A percentile compares a stretch with the other conserved stretches of the same genome.
Conservation (phyloP, 2,113 vertebrate genomes). For the Dipodomys spectabilis region DNA sequence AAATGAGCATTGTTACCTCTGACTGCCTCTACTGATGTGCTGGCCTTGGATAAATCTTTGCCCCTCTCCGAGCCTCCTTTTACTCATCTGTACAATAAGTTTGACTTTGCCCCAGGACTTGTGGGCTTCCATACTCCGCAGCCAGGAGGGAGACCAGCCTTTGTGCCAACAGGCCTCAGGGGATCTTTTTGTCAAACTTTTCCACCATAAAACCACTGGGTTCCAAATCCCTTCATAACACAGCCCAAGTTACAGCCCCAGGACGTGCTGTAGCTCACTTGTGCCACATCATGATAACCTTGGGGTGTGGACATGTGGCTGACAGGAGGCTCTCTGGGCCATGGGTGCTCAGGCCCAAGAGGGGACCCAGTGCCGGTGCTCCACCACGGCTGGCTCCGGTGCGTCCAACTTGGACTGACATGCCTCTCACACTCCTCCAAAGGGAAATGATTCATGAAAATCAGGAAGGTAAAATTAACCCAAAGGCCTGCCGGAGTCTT, state of each 20-base stretch:
- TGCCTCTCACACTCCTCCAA: conserved; percentile 57
- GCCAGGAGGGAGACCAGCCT: background rate
- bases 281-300: background rate
- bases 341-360: background rate
- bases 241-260: background rate
- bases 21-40: background rate
- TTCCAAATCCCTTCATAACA: background rate
- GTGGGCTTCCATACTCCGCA: background rate
- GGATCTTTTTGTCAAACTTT: background rate
- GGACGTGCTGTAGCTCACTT: background rate
- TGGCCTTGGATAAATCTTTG: background rate
- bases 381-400: background rate
- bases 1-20: background rate
- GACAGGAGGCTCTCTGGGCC: background rate
- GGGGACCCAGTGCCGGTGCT: rapidly evolving
- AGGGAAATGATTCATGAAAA: conserved; percentile 83
- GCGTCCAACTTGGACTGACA: conserved; percentile 56
- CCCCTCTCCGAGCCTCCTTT: background rate
- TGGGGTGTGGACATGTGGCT: background rate
- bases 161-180: background rate
- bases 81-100: background rate
- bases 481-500: conserved; percentile 70
- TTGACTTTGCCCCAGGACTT: background rate
- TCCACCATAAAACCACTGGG: too few relatives aligned
- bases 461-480: conserved; percentile 81